phyloP scores from a whole-genome alignment of 2,113 vertebrate genomes.

The Dolichotis patagonum region DNA sequence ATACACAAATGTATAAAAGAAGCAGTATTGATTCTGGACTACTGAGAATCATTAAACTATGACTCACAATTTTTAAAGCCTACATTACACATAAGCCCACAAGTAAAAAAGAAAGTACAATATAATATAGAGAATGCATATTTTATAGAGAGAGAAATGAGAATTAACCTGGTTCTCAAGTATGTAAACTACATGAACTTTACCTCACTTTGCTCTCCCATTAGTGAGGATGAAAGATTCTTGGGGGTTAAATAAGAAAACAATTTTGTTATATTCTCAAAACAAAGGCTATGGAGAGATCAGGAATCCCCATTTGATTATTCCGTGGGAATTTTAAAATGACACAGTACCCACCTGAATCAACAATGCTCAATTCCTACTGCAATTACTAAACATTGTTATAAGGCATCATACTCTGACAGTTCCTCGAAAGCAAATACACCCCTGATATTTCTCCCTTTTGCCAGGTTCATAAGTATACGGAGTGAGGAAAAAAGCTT shows the following conservation, averaged over 20 bases:
- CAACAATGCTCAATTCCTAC: neutral
- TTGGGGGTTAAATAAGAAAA: neutral
- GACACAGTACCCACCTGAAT: neutral
- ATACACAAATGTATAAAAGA: neutral
- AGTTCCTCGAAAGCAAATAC: conserved; percentile 39
- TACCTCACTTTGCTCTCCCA: neutral
- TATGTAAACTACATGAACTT: neutral
- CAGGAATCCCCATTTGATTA: neutral
- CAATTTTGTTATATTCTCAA: neutral
- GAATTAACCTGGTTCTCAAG: neutral
- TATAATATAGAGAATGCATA: neutral
- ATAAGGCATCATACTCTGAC: neutral
- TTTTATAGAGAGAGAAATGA: neutral
- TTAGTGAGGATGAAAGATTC: neutral
- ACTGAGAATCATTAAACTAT: neutral
- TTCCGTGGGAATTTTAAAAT: conserved; percentile 7
- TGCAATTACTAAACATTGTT: neutral
- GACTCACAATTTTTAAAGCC: neutral
- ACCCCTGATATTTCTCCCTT: neutral
- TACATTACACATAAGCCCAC: neutral
- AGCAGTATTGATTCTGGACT: conserved; percentile 34
- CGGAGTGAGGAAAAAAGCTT: neutral
- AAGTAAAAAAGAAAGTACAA: neutral
- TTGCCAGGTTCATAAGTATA: neutral
- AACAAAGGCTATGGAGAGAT: neutral